Conservation (phyloP, 2,888 invertebrate species). For the Mesorhabditis belari region DNA sequence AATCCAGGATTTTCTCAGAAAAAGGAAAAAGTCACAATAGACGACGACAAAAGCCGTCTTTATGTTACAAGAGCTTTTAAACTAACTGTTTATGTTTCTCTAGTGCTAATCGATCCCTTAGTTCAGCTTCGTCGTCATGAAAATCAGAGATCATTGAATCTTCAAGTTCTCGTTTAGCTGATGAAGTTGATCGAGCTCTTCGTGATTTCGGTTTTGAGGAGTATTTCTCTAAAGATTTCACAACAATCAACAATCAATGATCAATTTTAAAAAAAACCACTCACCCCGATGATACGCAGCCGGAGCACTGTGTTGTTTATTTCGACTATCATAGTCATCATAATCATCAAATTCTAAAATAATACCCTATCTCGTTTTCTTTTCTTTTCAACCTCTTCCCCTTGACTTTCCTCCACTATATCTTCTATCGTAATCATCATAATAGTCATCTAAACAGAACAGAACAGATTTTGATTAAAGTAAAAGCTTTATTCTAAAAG, state of each 20-base stretch:
- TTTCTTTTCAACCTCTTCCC: too few relatives aligned
- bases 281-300: not conserved
- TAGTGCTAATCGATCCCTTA: conserved; percentile 23
- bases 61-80: not conserved
- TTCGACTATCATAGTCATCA: conserved; percentile 3
- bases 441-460: too few relatives aligned
- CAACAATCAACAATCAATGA: not conserved
- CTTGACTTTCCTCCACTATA: too few relatives aligned
- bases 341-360: not conserved
- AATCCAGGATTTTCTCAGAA: too few relatives aligned
- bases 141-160: conserved; percentile 14
- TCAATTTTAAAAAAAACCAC: too few relatives aligned
- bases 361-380: too few relatives aligned
- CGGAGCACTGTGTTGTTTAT: not conserved
- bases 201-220: not conserved
- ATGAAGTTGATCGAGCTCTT: not conserved
- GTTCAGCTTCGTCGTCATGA: conserved; percentile 20
- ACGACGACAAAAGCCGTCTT: too few relatives aligned
- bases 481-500: not conserved
- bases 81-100: conserved; percentile 33
- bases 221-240: not conserved
- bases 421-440: too few relatives aligned
- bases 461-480: too few relatives aligned
- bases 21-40: too few relatives aligned
- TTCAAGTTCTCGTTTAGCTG: not conserved